Base-by-base conservation (phyloP, 2,888 invertebrate genomes). In the Macrophya alboannulata region DNA sequence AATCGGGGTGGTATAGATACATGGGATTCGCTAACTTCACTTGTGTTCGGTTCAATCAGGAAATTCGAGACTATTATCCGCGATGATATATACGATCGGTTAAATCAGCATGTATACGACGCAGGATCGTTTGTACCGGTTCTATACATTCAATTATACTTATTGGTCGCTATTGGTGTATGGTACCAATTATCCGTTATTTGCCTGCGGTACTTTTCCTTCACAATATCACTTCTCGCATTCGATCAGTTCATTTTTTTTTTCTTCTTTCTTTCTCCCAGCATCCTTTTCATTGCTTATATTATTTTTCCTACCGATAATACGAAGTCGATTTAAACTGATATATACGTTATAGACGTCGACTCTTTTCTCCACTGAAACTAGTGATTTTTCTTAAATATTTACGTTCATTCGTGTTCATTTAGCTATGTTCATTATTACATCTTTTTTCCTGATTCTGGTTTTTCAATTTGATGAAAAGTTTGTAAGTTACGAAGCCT, bases 161-260 rank as follows among this genome's bases (percentile, higher is more conserved):
- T 37, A 4, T 68, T 8, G 17, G 17, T 68, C 17, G 31, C 31
- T 68, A n/a, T n/a, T 37, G 12, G 15, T 8, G 17, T 37, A 68
- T 15, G 37, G 31, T 68, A 37, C 68, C 68, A 68, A 68, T 68
- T 68, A 68, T 68, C 37, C 17, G 68, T 48, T 68, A 68, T 68
- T 68, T 68, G 17, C 68, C 37, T 68, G 68, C 68, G 68, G 68
- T 68, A 37, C 12, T 68, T 68, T 31, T 68, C 37, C 15, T 37
- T 25, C 68, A 8, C 37, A 37, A 68, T 68, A 21, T 17, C 68
- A 8, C 37, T 25, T 25, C 37, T 37, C 37, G 37, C 37, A 17
- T 68, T 68, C 6, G 37, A 37, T 37, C 37, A 15, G 37, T 68
- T 68, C 68, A 37, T 68, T 68, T 17, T 25, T 68, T 68, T 31